Conservation (phyloP, 2,113 vertebrate genomes). For the Electrona antarctica region DNA sequence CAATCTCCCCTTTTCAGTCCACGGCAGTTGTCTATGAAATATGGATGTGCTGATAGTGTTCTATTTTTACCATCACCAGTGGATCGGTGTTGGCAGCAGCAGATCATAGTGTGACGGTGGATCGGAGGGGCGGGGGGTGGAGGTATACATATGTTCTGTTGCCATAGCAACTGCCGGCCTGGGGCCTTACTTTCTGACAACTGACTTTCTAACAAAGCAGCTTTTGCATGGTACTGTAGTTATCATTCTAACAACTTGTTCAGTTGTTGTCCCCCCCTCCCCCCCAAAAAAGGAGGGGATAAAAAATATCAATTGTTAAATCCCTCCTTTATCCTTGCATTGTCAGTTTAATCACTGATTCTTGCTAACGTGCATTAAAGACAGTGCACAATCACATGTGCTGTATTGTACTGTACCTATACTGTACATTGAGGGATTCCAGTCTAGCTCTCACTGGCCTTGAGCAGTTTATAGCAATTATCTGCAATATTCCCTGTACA, state of each 20-base stretch:
- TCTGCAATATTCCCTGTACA: slow-evolving; percentile 56
- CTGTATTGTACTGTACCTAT: neutral
- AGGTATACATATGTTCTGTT: slow-evolving; percentile 75
- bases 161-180: slow-evolving; percentile 74
- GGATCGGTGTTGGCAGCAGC: slow-evolving; percentile 72
- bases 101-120: slow-evolving; percentile 73
- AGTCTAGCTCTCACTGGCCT: slow-evolving; percentile 41
- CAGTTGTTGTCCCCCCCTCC: neutral
- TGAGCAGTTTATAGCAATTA: slow-evolving; percentile 58
- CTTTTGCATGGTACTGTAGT: slow-evolving; percentile 43
- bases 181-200: slow-evolving; percentile 68
- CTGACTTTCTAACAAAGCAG: slow-evolving; percentile 63
- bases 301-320: neutral
- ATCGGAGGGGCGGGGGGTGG: slow-evolving; percentile 40
- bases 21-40: slow-evolving; percentile 66
- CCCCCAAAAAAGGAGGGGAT: slow-evolving; percentile 1
- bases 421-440: slow-evolving; percentile 28
- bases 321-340: neutral
- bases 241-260: slow-evolving; percentile 19
- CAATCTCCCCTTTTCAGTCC: slow-evolving; percentile 49
- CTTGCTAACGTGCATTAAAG: neutral
- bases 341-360: neutral
- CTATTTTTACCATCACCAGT: slow-evolving; percentile 76
- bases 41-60: slow-evolving; percentile 72
- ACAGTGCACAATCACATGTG: neutral